Conservation (phyloP, 2,888 invertebrate genomes). For the Pocota personata region DNA sequence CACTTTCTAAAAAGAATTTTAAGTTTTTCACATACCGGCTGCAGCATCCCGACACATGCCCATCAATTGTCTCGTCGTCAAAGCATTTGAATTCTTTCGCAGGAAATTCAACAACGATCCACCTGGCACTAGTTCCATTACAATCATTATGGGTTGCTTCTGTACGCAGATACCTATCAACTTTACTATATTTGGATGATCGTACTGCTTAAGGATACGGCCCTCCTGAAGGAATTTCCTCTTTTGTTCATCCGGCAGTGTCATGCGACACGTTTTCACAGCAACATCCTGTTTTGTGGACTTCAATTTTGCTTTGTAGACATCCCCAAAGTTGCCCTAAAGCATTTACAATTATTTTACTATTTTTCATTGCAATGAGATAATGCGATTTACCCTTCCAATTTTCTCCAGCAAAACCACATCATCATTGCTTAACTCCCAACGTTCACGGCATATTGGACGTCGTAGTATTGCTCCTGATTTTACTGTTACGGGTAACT, state of each 20-base stretch:
- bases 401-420: slow-evolving; percentile 96
- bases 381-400: slow-evolving; percentile 90
- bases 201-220: slow-evolving; percentile 96
- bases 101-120: slow-evolving; percentile 95
- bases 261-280: slow-evolving; percentile 97
- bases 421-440: slow-evolving; percentile 98
- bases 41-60: slow-evolving; percentile 97
- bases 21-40: slow-evolving; percentile 85
- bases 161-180: slow-evolving; percentile 99
- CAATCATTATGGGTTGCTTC: slow-evolving; percentile 99
- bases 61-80: slow-evolving; percentile 88
- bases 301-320: slow-evolving; percentile 94
- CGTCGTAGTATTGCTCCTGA: slow-evolving; percentile 94
- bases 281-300: slow-evolving; percentile 94
- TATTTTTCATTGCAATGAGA: neutral
- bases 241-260: slow-evolving; percentile 96
- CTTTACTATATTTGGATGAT: slow-evolving; percentile 97
- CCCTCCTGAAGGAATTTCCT: slow-evolving; percentile 98
- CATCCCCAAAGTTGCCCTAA: slow-evolving; percentile 98
- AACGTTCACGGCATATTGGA: slow-evolving; percentile 94
- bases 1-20: neutral
- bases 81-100: slow-evolving; percentile 88
- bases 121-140: slow-evolving; percentile 96
- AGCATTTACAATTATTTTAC: neutral
- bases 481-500: slow-evolving; percentile 94